Percentiles rank a stretch among this genome's conserved stretches.
Conservation (phyloP, 23 tunicate genomes). For the Trididemnum clinides region DNA sequence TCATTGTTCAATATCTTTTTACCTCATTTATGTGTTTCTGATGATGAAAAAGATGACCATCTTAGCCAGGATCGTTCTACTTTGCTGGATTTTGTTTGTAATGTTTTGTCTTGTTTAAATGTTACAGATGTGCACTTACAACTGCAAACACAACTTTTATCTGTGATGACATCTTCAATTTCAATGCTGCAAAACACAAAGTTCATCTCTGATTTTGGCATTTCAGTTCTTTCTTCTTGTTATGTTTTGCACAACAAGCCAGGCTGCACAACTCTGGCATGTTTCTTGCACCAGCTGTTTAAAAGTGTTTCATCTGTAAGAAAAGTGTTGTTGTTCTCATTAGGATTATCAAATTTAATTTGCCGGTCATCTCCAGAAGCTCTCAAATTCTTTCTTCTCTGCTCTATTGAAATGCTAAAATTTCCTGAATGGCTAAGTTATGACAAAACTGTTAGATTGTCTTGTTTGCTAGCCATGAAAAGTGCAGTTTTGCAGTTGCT, state of each 20-base stretch:
- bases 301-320: background rate
- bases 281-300: background rate
- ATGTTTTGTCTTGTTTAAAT: background rate
- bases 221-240: background rate
- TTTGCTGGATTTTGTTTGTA: background rate
- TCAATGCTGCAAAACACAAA: too few relatives aligned
- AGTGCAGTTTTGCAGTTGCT: constrained; percentile 27
- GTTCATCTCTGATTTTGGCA: too few relatives aligned
- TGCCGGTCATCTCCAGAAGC: background rate
- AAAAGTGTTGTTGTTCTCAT: background rate
- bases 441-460: background rate
- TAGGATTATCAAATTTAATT: constrained; percentile 1
- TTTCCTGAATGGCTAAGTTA: background rate
- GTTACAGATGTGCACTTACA: background rate
- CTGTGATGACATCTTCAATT: too few relatives aligned
- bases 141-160: background rate
- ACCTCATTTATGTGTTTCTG: background rate
- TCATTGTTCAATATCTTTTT: constrained; percentile 9
- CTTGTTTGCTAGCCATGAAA: background rate
- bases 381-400: background rate
- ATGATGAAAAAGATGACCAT: background rate
- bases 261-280: background rate
- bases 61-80: background rate
- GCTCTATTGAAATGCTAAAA: background rate
- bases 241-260: background rate